Base-by-base conservation (phyloP, 2,113 vertebrate species). In the Cyprinodon tularosa region DNA sequence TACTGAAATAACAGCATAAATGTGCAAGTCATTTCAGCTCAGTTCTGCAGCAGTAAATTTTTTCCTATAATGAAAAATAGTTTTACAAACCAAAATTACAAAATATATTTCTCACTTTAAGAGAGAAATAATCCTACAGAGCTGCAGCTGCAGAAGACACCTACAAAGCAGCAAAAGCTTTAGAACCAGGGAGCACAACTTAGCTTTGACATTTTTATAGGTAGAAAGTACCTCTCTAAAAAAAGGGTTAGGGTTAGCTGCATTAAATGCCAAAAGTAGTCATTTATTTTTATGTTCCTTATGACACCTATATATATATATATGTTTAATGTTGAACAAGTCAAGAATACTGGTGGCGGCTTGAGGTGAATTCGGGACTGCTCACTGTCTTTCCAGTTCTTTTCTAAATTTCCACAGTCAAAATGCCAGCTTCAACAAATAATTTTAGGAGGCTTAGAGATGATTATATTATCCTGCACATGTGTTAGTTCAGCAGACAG, bases 401-500 rank as follows among this genome's bases (percentile, higher is more conserved):
- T 57, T 20, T 57, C 50, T 57, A 57, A 57, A 57, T 57, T 57
- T 57, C 50, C 50, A 57, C 15, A 57, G 50, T 10, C 50, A 57
- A n/a, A 57, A 17, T 57, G 50, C 50, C 7, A 57, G 50, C 50
- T 57, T 57, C 14, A 6, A 57, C 4, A 57, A 42, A 42, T 42
- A 6, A 57, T 57, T 39, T 45, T 20, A 1, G 20, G 22, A 62
- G 38, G 0, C 59, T 69, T 20, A 70, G 50, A 57, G 50, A 57
- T 20, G 12, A 14, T 66, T 17, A 47, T 47, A 44, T 47, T 15
- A 48, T 40, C 62, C 38, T 9, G 7, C 39, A 64, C 15, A 39
- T 36, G 50, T 36, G 39, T 40, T 40, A 3, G 47, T 67, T 50
- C 40, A 70, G 77, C 74, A 78, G 71, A 60, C 17, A 1, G n/a